These are phyloP conservation scores for Drosophila imparisetae DNA, from an alignment of 2,888 invertebrate genomes.

Conservation along the genomic window DNA sequence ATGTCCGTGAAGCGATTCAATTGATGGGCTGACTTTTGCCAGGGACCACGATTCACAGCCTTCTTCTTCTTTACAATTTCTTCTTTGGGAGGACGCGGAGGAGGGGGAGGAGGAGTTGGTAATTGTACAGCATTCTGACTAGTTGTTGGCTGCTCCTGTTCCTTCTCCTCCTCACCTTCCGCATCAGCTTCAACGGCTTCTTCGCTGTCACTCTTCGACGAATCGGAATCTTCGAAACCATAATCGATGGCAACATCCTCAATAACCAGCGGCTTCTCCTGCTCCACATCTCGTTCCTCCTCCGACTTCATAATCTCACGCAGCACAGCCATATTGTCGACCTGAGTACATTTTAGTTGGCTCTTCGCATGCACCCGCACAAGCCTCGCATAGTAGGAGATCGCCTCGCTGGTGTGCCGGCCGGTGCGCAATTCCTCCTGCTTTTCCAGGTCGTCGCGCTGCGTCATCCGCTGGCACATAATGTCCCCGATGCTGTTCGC, in stretches of 20 bases:
- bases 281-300: conserved; percentile 5
- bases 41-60: conserved; percentile 54
- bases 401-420: conserved; percentile 52
- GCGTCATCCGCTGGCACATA: conserved; percentile 60
- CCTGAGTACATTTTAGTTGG: conserved; percentile 60
- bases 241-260: conserved; percentile 57
- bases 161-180: neutral
- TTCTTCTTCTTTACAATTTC: conserved; percentile 1
- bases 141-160: neutral
- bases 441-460: conserved; percentile 37
- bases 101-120: too few relatives aligned
- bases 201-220: conserved; percentile 2
- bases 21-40: conserved; percentile 62
- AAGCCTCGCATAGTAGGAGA: conserved; percentile 60
- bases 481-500: conserved; percentile 82
- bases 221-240: conserved; percentile 31
- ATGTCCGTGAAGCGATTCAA: conserved; percentile 44
- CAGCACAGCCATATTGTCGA: conserved; percentile 60
- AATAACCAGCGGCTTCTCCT: conserved; percentile 40
- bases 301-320: conserved; percentile 43
- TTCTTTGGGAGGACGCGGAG: neutral
- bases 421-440: conserved; percentile 53
- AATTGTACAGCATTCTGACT: neutral
- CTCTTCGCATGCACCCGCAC: conserved; percentile 42
- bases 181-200: neutral